phyloP scores from a whole-genome alignment of 2,888 invertebrate species.

The Diogma glabrata region DNA sequence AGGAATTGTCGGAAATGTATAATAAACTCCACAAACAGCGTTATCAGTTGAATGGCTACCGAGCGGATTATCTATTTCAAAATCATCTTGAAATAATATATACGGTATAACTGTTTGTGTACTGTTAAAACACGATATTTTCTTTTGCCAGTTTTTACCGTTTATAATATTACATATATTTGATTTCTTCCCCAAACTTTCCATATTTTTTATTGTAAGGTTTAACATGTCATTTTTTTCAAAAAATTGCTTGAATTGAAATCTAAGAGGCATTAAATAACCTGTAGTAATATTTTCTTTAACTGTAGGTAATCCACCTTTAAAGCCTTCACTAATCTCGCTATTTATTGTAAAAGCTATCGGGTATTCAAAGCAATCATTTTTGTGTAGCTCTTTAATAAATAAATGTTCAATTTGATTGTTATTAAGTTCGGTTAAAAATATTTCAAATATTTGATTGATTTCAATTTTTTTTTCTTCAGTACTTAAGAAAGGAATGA shows the following conservation, averaged over 20 bases:
- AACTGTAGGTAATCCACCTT: no score
- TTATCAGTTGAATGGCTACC: conserved; percentile 14
- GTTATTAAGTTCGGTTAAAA: no score
- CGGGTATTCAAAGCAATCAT: no score
- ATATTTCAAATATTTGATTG: no score
- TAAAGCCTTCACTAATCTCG: no score
- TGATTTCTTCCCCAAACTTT: neutral
- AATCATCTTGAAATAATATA: conserved; percentile 16
- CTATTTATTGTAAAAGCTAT: no score
- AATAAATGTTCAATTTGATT: no score
- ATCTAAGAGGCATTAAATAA: conserved; percentile 15
- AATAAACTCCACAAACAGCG: conserved; percentile 15
- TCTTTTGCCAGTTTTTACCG: conserved; percentile 8
- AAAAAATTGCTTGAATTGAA: conserved; percentile 15
- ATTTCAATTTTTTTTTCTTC: no score
- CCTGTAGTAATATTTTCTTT: no score
- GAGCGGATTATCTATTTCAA: conserved; percentile 17
- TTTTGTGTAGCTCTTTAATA: no score
- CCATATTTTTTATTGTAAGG: neutral
- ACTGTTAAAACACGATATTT: no score
- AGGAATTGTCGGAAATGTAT: conserved; percentile 17
- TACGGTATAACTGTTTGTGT: conserved; percentile 12
- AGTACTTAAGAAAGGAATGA: no score
- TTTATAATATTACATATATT: conserved; percentile 11
- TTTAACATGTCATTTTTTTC: conserved; percentile 12